These are phyloP conservation scores for Acanthis flammea DNA, from an alignment of 2,797 vertebrate genomes.

Conservation along the genomic window DNA sequence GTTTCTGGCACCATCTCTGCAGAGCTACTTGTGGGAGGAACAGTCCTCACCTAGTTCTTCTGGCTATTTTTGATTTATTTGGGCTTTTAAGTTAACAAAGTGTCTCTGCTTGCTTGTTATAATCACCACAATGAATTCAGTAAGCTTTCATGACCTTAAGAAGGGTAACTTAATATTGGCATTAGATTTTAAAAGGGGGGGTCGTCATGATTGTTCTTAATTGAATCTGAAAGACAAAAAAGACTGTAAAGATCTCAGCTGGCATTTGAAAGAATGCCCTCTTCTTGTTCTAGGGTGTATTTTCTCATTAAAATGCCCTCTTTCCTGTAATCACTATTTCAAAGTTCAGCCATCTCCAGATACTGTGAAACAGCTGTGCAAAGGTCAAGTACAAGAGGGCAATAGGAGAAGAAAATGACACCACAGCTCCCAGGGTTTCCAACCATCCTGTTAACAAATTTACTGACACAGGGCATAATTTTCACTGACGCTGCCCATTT, in stretches of 20 bases:
- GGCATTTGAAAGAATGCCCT: slow-evolving; percentile 45
- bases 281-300: slow-evolving; percentile 38
- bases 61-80: neutral
- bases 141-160: neutral
- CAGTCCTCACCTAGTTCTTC: neutral
- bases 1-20: neutral
- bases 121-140: neutral
- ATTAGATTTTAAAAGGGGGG: neutral
- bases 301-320: slow-evolving; percentile 57
- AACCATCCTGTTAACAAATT: slow-evolving; percentile 58
- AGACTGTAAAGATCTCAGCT: slow-evolving; percentile 23
- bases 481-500: slow-evolving; percentile 49
- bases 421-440: slow-evolving; percentile 35
- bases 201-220: neutral
- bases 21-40: neutral
- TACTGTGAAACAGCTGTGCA: slow-evolving; percentile 54
- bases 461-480: slow-evolving; percentile 62
- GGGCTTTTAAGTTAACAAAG: neutral
- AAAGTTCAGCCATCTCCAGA: slow-evolving; percentile 59
- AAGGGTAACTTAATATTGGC: neutral
- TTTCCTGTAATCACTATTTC: slow-evolving; percentile 45
- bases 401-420: slow-evolving; percentile 41
- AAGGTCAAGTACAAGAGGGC: slow-evolving; percentile 61
- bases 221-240: slow-evolving; percentile 50
- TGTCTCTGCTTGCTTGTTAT: neutral